Evolutionary conservation across 2,797 vertebrate genomes (phyloP), one percentile per base, ranked within the genome.

Genomic region (Eulemur albifrons): DNA sequence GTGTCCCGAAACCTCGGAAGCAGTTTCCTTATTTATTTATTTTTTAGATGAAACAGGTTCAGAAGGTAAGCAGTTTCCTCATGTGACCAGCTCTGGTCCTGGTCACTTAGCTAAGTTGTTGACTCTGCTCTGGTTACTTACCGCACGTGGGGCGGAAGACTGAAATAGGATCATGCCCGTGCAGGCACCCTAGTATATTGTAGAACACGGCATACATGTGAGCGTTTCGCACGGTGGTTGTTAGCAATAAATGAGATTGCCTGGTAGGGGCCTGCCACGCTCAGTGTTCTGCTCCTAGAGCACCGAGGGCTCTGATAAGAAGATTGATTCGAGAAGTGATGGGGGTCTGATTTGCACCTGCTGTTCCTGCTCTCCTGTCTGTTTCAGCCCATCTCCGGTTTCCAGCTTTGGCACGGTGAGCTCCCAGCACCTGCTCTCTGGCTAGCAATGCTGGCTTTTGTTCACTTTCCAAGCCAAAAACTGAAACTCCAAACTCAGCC

Each of bases 261-360:
- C 57, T 67, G 59, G 10, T 2, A 76, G 79, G 50, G 75, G 30
- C 30, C 88, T 67, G n/a, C 25, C 13, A 3, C 57, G 21, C 38
- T 35, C 63, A 40, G 17, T 6, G 1, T 38, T 80, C 14, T 21
- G 5, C 59, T 79, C 32, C 15, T 12, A 21, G 12, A 75, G 59
- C 35, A 45, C 18, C 30, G 7, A 88, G 48, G 35, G 73, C n/a
- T 70, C 76, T 12, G 20, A 40, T 25, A 25, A 69, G 61, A 61
- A 70, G n/a, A 57, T 18, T 30, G 67, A 48, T 80, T 52, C 40
- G 17, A 59, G 72, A 73, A 93, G 30, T 45, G 30, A 61, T 9
- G 79, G 35, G 32, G 40, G 23, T 87, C 70, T 57, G 65, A 87
- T 40, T 32, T 35, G 61, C 67, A 85, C 32, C 87, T 92, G 86